Evolutionary conservation across 2,888 invertebrate genomes (phyloP), one percentile per base, ranked within the genome.

Genomic region (Entomobrya proxima): DNA sequence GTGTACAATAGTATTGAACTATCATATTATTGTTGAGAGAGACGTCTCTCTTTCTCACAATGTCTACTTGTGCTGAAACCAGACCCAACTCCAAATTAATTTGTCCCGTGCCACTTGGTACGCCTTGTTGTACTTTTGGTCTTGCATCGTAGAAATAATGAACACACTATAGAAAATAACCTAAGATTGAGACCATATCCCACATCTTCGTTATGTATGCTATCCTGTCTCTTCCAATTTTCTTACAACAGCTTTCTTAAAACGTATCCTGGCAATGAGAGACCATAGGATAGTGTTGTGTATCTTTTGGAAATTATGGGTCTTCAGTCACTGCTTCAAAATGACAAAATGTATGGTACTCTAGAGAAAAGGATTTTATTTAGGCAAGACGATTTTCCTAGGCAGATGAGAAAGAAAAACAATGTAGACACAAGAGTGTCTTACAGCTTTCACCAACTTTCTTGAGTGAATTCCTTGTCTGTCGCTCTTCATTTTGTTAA

Each of bases 401-500:
- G n/a, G n/a, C n/a, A n/a, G n/a, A n/a, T 4, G 21, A 21, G 6
- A 18, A 27, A 24, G 55, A 55, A 27, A 27, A 55, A 55, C n/a
- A n/a, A n/a, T n/a, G n/a, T n/a, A n/a, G n/a, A n/a, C n/a, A n/a
- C n/a, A n/a, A n/a, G n/a, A n/a, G n/a, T n/a, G n/a, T n/a, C n/a
- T n/a, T n/a, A n/a, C n/a, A n/a, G n/a, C 27, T 72, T 55, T 55
- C 24, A 32, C 18, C 44, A 69, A n/a, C n/a, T 44, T 69, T 15
- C 32, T 32, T 40, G 40, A 67, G 37, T 15, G 21, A 67, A 67
- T 24, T 67, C 13, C 24, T 40, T 21, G 21, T 32, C 50, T 30
- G 64, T 35, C 50, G 7, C 30, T 50, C 74, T 74, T 30, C 47
- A 50, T 74, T 74, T 18, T 32, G 50, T 21, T 47, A 47, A 50